Percentiles rank a stretch among this genome's conserved stretches.
Evolutionary conservation across 2,113 vertebrate genomes (phyloP).

Genomic region (Lota lota): DNA sequence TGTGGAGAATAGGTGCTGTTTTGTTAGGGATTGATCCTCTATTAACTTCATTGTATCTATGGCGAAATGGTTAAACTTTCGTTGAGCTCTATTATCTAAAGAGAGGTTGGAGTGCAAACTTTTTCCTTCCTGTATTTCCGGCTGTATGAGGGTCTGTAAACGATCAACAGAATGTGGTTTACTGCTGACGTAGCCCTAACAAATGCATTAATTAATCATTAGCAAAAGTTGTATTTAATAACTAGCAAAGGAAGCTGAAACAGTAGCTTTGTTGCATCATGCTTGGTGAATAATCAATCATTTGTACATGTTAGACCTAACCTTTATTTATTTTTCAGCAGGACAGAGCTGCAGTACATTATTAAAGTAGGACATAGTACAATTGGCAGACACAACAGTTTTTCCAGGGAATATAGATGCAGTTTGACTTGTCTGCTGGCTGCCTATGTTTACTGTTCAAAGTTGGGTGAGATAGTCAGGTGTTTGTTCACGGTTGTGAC

Average conservation of each 20-base stretch:
- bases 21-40: no score
- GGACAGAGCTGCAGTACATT: slow-evolving; percentile 26
- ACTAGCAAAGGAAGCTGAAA: slow-evolving; percentile 28
- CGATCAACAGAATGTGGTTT: no score
- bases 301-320: slow-evolving; percentile 1
- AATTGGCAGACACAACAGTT: slow-evolving; percentile 30
- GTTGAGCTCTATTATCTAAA: no score
- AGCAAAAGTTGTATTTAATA: not conserved
- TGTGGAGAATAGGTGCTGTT: no score
- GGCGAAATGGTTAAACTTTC: no score
- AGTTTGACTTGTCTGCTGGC: slow-evolving; percentile 31
- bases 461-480: slow-evolving; percentile 23
- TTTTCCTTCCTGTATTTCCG: no score
- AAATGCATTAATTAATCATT: no score
- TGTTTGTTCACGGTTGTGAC: not conserved
- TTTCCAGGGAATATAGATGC: slow-evolving; percentile 20
- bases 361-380: slow-evolving; percentile 22
- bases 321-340: slow-evolving; percentile 11
- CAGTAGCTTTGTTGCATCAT: slow-evolving; percentile 1
- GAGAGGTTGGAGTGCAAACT: no score
- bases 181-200: no score
- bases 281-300: not conserved
- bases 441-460: slow-evolving; percentile 30
- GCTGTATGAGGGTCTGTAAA: no score
- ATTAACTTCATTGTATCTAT: no score